Percentiles rank a stretch among this genome's conserved stretches.
These are phyloP conservation scores for Pteromalus puparum DNA, from an alignment of 1,140 invertebrate genomes.

Conservation along the genomic window DNA sequence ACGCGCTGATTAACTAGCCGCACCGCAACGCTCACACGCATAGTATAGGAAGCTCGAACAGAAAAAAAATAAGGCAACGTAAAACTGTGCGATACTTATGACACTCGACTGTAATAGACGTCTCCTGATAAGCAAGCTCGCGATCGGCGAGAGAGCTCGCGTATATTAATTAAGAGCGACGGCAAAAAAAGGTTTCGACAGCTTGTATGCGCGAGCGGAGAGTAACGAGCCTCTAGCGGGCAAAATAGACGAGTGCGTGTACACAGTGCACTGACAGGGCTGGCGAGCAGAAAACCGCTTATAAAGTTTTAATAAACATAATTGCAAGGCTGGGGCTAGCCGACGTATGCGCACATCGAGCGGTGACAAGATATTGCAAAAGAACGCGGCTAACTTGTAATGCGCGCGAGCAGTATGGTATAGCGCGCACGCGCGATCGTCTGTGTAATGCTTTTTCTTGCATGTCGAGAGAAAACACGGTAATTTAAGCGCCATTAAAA, in stretches of 20 bases:
- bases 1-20: constrained; percentile 28
- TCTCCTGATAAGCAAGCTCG: constrained; percentile 16
- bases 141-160: not conserved
- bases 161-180: constrained; percentile 41
- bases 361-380: constrained; percentile 46
- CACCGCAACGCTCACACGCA: not conserved
- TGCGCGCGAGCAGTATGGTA: constrained; percentile 5
- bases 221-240: not conserved
- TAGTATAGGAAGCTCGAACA: not conserved
- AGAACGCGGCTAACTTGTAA: constrained; percentile 33
- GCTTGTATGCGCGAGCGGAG: not conserved
- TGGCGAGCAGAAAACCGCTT: not conserved
- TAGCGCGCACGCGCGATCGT: constrained; percentile 22
- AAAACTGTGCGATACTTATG: constrained; percentile 37
- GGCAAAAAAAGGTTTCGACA: constrained; percentile 11
- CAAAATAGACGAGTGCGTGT: not conserved
- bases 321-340: constrained; percentile 14
- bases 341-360: not conserved
- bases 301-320: constrained; percentile 42
- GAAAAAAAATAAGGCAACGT: not conserved
- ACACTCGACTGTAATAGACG: constrained; percentile 28
- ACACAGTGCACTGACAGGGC: not conserved
- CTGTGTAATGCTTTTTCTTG: constrained; percentile 28
- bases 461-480: constrained; percentile 42
- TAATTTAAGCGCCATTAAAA: constrained; percentile 55